Base-by-base conservation (phyloP, 1,140 invertebrate genomes). In the Monochamus saltuarius region DNA sequence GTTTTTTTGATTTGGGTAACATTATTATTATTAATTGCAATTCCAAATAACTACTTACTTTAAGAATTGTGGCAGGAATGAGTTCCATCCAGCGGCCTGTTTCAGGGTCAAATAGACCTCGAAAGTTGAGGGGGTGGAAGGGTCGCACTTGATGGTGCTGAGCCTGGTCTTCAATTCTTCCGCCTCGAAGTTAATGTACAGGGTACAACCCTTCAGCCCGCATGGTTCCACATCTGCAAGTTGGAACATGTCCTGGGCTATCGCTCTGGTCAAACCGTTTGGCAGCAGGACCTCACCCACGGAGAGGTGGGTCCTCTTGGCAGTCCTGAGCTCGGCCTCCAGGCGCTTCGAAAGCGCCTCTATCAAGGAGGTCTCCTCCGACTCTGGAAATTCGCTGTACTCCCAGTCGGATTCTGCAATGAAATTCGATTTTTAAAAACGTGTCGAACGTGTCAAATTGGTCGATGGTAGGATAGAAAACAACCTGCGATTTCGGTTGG, bases 221-320 rank as follows among this genome's bases (percentile, higher is more conserved):
- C 90, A 94, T 17, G 91, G 91, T 76, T 94, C 92, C 22, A 84
- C 84, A 71, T 93, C 91, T 1, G 91, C 89, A 79, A 90, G 85
- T 10, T 83, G 81, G 42, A 92, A 80, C 10, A 91, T 86, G 71
- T 92, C 87, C 60, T 85, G 80, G 13, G 90, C 86, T 59, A 92
- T 87, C 65, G 87, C 80, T 38, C 84, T 82, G 36, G 91, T 82
- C 38, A 94, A 82, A 74, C 90, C 88, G 39, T 85, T 85, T 11
- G 91, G 91, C 62, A 94, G 78, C 42, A 92, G 80, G 10, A 94
- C 89, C 76, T 92, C 90, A 7, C 88, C 90, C 7, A 62, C 53
- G 53, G 85, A 83, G 60, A 92, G 78, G 70, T 89, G 87, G 61
- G 84, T 86, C 62, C 85, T 84, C 71, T 92, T 92, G 1, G 90